phyloP scores from a whole-genome alignment of 1,140 invertebrate genomes.

The Sitobion miscanthi region DNA sequence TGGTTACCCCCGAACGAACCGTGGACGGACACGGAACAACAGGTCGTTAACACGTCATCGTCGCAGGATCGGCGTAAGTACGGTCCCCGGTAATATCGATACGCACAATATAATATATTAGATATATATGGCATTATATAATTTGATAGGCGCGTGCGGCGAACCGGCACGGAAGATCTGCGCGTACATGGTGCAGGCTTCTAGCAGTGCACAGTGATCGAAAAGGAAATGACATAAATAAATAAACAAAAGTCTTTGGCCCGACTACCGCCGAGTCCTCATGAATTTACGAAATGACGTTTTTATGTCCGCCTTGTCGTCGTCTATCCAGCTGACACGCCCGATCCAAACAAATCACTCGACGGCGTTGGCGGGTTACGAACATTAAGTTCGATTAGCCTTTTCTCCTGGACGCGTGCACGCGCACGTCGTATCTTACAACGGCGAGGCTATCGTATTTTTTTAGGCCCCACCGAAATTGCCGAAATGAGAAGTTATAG shows the following conservation, averaged over 20 bases:
- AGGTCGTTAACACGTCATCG: slow-evolving; percentile 3
- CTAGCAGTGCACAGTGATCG: neutral
- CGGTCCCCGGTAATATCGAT: neutral
- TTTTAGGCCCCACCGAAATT: neutral
- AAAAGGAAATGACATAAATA: neutral
- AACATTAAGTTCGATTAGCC: neutral
- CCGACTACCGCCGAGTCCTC: neutral
- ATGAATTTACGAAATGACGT: neutral
- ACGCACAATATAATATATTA: neutral
- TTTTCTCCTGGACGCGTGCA: neutral
- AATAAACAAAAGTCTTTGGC: neutral
- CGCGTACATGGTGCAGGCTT: too few relatives aligned
- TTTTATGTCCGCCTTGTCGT: neutral
- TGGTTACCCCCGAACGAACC: neutral
- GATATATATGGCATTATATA: neutral
- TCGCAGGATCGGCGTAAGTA: neutral
- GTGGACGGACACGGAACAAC: neutral
- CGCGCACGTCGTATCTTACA: neutral
- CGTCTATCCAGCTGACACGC: neutral
- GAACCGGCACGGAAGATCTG: neutral
- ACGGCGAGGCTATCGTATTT: neutral
- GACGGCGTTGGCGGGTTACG: neutral
- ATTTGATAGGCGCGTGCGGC: neutral
- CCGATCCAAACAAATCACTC: neutral
- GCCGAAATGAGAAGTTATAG: neutral